phyloP scores from a whole-genome alignment of 2,888 invertebrate species.

The Pseudococcus jackbeardsleyi region DNA sequence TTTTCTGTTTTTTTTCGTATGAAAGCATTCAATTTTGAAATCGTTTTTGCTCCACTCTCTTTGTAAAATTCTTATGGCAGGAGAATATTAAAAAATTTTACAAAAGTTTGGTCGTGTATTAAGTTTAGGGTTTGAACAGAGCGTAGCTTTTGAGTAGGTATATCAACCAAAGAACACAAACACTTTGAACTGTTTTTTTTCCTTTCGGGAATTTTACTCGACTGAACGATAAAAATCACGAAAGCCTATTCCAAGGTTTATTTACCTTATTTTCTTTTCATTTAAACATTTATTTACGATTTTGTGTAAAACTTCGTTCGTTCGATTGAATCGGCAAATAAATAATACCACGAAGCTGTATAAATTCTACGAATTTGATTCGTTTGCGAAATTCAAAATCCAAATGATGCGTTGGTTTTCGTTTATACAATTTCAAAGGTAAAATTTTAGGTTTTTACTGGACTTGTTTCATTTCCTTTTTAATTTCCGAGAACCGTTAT shows the following conservation, averaged over 20 bases:
- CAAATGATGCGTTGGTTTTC: background rate
- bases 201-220: background rate
- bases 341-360: slow-evolving; percentile 6
- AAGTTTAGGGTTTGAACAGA: background rate
- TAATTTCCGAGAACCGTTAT: slow-evolving; percentile 39
- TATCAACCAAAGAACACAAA: no score
- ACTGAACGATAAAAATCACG: background rate
- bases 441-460: slow-evolving; percentile 6
- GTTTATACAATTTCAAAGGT: background rate
- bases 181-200: background rate
- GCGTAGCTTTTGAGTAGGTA: background rate
- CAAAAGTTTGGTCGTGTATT: no score
- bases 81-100: no score
- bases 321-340: background rate
- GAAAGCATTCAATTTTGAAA: no score
- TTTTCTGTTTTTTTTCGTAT: no score
- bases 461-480: slow-evolving; percentile 34
- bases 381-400: background rate
- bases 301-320: background rate
- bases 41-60: no score
- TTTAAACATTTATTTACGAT: background rate
- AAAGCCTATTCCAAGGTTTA: background rate
- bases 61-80: no score
- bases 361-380: slow-evolving; percentile 1
- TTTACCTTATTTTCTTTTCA: background rate